Evolutionary conservation across 2,888 invertebrate species (phyloP).

Genomic region (Oscheius sp.): DNA sequence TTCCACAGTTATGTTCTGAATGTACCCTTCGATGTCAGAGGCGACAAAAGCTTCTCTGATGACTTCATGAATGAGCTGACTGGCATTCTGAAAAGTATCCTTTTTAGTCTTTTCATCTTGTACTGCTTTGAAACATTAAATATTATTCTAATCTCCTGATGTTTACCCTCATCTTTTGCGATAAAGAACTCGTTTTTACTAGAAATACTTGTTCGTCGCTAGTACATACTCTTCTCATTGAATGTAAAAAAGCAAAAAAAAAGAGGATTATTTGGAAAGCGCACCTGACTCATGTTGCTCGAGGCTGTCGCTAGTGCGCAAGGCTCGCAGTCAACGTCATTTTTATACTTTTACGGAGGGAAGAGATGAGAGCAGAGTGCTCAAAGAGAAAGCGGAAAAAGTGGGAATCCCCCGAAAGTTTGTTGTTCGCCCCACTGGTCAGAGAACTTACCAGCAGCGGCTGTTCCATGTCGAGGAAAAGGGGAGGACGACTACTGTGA

Average conservation of each 20-base stretch:
- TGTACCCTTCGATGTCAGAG: slow-evolving; percentile 55
- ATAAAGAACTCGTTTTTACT: not conserved
- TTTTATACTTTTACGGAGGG: slow-evolving; percentile 2
- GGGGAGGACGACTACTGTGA: slow-evolving; percentile 32
- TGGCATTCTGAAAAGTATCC: slow-evolving; percentile 51
- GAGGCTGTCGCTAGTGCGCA: not conserved
- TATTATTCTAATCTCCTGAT: not conserved
- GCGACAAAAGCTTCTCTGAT: slow-evolving; percentile 59
- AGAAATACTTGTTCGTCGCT: not conserved
- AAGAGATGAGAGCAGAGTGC: not conserved
- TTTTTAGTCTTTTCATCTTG: not conserved
- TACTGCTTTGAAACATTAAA: not conserved
- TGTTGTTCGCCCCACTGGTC: not conserved
- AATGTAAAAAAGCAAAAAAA: no score
- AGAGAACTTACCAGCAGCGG: slow-evolving; percentile 14
- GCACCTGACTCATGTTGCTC: slow-evolving; percentile 9
- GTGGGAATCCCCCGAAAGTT: slow-evolving; percentile 2
- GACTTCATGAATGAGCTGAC: slow-evolving; percentile 57
- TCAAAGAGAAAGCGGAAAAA: not conserved
- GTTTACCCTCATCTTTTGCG: not conserved
- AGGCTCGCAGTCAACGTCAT: slow-evolving; percentile 7
- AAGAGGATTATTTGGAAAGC: not conserved
- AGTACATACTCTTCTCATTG: not conserved
- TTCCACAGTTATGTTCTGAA: slow-evolving; percentile 48
- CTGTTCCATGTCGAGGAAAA: slow-evolving; percentile 27